Conservation (phyloP, 35 echinoderm and acorn worm species). For the Lytechinus pictus region DNA sequence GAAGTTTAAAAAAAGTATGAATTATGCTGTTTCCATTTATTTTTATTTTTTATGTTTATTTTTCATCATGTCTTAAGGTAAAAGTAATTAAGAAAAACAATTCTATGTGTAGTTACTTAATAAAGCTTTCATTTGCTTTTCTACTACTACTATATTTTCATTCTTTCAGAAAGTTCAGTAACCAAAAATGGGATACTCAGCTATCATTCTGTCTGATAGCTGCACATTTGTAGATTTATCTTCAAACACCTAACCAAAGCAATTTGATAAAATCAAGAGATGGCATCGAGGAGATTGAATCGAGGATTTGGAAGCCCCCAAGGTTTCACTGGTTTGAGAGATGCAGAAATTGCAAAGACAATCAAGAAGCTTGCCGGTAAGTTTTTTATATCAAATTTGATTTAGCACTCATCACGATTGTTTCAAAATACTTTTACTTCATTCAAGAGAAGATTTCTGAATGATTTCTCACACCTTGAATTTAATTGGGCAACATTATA, state of each 20-base stretch:
- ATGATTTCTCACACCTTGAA: too few relatives aligned
- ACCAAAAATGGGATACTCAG: neutral
- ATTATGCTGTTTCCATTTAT: too few relatives aligned
- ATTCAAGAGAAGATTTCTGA: too few relatives aligned
- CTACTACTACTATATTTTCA: neutral
- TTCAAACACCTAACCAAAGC: neutral
- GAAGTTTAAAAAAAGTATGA: too few relatives aligned
- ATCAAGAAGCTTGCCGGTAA: slow-evolving; percentile 33
- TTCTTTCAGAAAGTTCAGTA: neutral
- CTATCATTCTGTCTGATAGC: neutral
- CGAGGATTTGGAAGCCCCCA: slow-evolving; percentile 34
- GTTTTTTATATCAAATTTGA: neutral
- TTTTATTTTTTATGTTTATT: too few relatives aligned
- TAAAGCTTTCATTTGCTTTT: neutral
- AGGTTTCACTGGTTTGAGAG: slow-evolving; percentile 16
- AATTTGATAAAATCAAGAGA: neutral
- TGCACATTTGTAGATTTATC: neutral
- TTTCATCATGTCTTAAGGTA: too few relatives aligned
- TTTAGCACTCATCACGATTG: too few relatives aligned
- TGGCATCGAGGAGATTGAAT: slow-evolving; percentile 19
- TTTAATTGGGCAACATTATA: too few relatives aligned
- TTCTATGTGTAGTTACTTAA: too few relatives aligned
- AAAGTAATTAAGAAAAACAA: too few relatives aligned
- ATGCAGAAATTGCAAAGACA: neutral
- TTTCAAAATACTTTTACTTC: too few relatives aligned